phyloP scores from a whole-genome alignment of 2,888 invertebrate genomes.

The Smittia aterrima region DNA sequence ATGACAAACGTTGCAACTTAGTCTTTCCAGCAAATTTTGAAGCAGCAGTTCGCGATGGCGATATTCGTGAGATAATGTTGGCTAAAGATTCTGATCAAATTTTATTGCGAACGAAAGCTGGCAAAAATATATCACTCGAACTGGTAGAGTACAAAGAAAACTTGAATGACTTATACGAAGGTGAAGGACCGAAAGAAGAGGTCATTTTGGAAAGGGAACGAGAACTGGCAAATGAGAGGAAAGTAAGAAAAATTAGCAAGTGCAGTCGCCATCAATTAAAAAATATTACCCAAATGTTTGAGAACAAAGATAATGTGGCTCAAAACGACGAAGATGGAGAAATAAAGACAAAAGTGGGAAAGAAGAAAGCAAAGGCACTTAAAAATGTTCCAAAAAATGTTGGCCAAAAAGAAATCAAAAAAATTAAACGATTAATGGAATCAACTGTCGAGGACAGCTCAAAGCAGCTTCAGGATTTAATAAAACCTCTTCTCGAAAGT shows the following conservation, averaged over 20 bases:
- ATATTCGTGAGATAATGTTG: slow-evolving; percentile 72
- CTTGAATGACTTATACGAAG: slow-evolving; percentile 61
- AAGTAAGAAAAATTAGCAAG: slow-evolving; percentile 60
- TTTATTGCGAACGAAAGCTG: slow-evolving; percentile 68
- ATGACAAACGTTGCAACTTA: slow-evolving; percentile 70
- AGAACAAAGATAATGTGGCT: slow-evolving; percentile 70
- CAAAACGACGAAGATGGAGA: slow-evolving; percentile 62
- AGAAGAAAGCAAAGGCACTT: slow-evolving; percentile 54
- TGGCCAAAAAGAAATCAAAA: slow-evolving; percentile 49
- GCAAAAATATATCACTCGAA: slow-evolving; percentile 72
- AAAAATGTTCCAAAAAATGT: slow-evolving; percentile 48
- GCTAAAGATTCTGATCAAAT: slow-evolving; percentile 74
- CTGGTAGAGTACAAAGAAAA: slow-evolving; percentile 61
- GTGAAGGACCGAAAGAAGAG: slow-evolving; percentile 67
- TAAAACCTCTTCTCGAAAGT: slow-evolving; percentile 63
- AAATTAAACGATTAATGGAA: slow-evolving; percentile 47
- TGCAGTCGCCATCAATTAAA: slow-evolving; percentile 62
- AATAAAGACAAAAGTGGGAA: slow-evolving; percentile 53
- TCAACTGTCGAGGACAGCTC: slow-evolving; percentile 22
- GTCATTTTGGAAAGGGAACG: slow-evolving; percentile 62
- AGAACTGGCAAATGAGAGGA: slow-evolving; percentile 58
- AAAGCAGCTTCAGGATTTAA: slow-evolving; percentile 55
- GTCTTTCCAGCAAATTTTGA: slow-evolving; percentile 73
- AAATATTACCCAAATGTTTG: slow-evolving; percentile 69
- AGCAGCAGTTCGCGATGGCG: slow-evolving; percentile 72